phyloP scores from a whole-genome alignment of 2,888 invertebrate species.

The Cosmia pyralina region DNA sequence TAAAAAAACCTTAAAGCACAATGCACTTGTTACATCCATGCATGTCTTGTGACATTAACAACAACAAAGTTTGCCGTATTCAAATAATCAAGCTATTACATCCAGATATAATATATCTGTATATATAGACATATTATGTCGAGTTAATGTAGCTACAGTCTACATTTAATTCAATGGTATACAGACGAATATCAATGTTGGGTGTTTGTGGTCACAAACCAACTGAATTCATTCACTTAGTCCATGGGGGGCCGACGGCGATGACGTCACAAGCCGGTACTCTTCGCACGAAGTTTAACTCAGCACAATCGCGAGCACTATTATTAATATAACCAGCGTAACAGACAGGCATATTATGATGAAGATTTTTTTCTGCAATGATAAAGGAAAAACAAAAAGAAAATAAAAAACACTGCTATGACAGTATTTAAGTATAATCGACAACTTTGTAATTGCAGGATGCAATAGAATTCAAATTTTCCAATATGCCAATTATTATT shows the following conservation, averaged over 20 bases:
- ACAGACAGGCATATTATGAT: slow-evolving; percentile 95
- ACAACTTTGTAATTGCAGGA: slow-evolving; percentile 21
- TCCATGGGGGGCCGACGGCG: slow-evolving; percentile 57
- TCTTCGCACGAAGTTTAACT: slow-evolving; percentile 71
- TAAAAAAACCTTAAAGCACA: slow-evolving; percentile 50
- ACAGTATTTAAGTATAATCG: slow-evolving; percentile 50
- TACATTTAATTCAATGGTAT: slow-evolving; percentile 62
- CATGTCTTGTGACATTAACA: slow-evolving; percentile 50
- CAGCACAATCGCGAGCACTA: slow-evolving; percentile 90
- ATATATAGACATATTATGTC: slow-evolving; percentile 25
- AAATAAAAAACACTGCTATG: slow-evolving; percentile 82
- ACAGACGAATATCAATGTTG: slow-evolving; percentile 71
- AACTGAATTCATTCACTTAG: slow-evolving; percentile 66
- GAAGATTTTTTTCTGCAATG: slow-evolving; percentile 96
- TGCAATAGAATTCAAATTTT: neutral
- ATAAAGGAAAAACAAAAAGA: slow-evolving; percentile 89
- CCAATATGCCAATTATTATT: neutral
- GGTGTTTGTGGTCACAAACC: slow-evolving; percentile 66
- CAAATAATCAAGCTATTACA: slow-evolving; percentile 59
- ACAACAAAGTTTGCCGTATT: slow-evolving; percentile 49
- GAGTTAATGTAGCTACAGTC: slow-evolving; percentile 47
- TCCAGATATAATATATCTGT: no score
- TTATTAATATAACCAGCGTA: slow-evolving; percentile 94
- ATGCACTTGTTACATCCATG: slow-evolving; percentile 60
- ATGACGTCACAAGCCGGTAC: slow-evolving; percentile 71